Evolutionary conservation across 2,113 vertebrate species (phyloP).

Genomic region (Cebidichthys violaceus): DNA sequence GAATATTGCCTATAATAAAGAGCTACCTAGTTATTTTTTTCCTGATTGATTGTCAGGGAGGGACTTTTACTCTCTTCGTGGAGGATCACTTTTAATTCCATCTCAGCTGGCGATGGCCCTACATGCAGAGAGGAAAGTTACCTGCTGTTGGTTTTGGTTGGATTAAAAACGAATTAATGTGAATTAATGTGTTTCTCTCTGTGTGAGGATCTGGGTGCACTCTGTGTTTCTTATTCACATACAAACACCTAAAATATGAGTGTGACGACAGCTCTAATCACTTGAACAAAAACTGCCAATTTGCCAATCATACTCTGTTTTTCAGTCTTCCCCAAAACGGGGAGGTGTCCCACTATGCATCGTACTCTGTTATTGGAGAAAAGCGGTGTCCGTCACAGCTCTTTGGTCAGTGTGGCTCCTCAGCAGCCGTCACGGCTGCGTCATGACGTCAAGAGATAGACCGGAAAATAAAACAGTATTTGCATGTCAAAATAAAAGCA

Average conservation of each 20-base stretch:
- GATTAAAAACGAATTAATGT: not conserved
- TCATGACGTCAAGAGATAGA: constrained; percentile 30
- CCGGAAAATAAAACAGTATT: constrained; percentile 3
- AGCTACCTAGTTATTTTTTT: not conserved
- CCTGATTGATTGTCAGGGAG: not conserved
- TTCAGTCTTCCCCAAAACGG: constrained; percentile 34
- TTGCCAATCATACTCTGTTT: constrained; percentile 53
- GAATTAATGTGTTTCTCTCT: not conserved
- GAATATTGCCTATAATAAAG: not conserved
- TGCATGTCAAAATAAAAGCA: constrained; percentile 46
- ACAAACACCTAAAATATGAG: not conserved
- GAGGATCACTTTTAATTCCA: not conserved
- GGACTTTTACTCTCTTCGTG: not conserved
- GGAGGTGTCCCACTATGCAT: constrained; percentile 37
- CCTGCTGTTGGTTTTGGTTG: not conserved
- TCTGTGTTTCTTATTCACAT: not conserved
- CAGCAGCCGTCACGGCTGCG: constrained; percentile 69
- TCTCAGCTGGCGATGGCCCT: not conserved
- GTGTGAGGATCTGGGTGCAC: not conserved
- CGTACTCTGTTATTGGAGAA: constrained; percentile 68
- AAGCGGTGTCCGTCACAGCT: constrained; percentile 68
- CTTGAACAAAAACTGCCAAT: constrained; percentile 33
- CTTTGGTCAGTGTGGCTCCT: constrained; percentile 42
- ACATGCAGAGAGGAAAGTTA: not conserved
- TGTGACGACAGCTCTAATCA: not conserved